phyloP scores from a whole-genome alignment of 2,113 vertebrate species.

The Pithys albifrons region DNA sequence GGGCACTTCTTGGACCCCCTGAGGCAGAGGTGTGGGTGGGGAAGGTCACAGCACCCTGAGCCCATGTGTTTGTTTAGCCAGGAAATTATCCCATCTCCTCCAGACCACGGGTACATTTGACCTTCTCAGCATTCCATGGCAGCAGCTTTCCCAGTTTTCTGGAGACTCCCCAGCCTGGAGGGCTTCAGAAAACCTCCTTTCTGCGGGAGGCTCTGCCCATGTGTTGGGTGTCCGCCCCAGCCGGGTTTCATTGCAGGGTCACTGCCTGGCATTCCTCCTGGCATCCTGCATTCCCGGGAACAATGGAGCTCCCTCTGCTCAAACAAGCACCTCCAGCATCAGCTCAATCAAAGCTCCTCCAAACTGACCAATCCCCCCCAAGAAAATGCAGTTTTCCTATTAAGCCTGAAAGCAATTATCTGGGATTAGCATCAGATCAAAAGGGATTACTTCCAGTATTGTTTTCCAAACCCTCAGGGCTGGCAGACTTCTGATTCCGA shows the following conservation, averaged over 20 bases:
- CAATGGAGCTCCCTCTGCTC: constrained; percentile 13
- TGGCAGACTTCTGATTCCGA: constrained; percentile 50
- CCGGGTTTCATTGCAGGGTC: neutral
- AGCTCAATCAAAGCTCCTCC: constrained; percentile 10
- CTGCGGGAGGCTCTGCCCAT: neutral
- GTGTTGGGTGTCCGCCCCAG: neutral
- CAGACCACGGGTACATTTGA: neutral
- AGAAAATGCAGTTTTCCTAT: constrained; percentile 68
- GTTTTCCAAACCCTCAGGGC: constrained; percentile 62
- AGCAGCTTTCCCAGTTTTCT: neutral
- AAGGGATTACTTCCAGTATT: constrained; percentile 72
- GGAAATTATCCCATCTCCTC: neutral
- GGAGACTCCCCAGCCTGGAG: fast-evolving
- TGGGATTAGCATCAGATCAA: constrained; percentile 76
- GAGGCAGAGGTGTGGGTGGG: neutral
- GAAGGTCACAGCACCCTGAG: neutral
- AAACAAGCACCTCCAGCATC: constrained; percentile 13
- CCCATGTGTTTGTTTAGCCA: fast-evolving
- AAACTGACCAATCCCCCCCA: neutral
- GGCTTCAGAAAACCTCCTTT: neutral
- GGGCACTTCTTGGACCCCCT: neutral
- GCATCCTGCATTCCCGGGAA: neutral
- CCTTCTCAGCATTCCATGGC: neutral
- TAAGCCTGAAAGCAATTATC: constrained; percentile 76
- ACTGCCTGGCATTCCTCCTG: neutral